Percentiles rank a stretch among this genome's conserved stretches.
Evolutionary conservation across 2,888 invertebrate species (phyloP).

Genomic region (Ganaspis brasiliensis): DNA sequence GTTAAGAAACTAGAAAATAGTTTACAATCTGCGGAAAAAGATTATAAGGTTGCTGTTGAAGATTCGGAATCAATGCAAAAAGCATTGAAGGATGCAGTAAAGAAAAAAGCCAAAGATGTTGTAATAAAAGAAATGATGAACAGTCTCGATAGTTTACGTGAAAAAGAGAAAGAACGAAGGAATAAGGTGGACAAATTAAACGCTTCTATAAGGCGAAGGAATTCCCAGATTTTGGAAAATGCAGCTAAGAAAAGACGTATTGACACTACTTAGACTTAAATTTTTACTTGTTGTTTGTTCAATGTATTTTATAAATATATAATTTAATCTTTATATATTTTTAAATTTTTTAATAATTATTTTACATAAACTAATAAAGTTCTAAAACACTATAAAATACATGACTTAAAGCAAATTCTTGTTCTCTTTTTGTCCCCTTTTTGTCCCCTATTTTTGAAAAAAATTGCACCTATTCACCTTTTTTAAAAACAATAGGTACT

Average conservation of each 20-base stretch:
- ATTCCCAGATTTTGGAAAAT: no score
- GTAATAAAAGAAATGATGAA: constrained; percentile 4
- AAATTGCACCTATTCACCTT: no score
- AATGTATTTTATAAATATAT: no score
- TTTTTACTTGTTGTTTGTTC: no score
- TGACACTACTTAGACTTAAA: no score
- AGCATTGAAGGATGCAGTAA: neutral
- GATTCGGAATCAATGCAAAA: constrained; percentile 14
- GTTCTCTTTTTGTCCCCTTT: neutral
- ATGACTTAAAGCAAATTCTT: neutral
- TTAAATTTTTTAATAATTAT: neutral
- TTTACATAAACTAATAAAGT: no score
- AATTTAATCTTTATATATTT: neutral
- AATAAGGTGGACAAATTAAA: no score
- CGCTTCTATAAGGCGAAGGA: no score
- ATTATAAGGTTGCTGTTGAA: constrained; percentile 1
- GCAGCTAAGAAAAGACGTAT: no score
- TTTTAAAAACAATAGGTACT: no score
- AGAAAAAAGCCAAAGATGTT: neutral
- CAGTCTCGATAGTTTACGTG: neutral
- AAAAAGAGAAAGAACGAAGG: neutral
- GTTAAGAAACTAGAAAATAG: constrained; percentile 8
- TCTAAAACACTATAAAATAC: no score
- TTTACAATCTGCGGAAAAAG: constrained; percentile 21
- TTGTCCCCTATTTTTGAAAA: neutral